These are phyloP conservation scores for Halocynthia aurantium DNA, from an alignment of 23 tunicate species.

Conservation along the genomic window DNA sequence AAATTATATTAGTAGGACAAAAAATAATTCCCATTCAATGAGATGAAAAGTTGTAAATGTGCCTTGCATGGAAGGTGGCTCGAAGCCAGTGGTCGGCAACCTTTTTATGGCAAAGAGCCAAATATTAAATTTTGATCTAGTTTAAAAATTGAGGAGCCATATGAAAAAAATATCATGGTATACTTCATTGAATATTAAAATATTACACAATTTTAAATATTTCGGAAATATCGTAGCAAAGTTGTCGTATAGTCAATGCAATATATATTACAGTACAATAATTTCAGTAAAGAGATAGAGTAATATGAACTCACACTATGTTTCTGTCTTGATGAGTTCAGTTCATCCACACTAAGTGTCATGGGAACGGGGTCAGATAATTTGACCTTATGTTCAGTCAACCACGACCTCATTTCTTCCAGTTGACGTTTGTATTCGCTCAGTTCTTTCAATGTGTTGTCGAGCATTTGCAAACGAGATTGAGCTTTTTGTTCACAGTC, in stretches of 20 bases:
- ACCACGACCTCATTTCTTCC: conserved; percentile 41
- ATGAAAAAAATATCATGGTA: too few relatives aligned
- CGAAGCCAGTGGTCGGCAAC: too few relatives aligned
- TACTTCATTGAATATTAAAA: too few relatives aligned
- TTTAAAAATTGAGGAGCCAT: too few relatives aligned
- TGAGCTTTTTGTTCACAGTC: conserved; percentile 80
- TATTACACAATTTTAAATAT: too few relatives aligned
- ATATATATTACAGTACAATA: too few relatives aligned
- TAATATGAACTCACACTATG: conserved; percentile 49
- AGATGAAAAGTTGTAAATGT: not conserved
- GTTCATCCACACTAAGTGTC: conserved; percentile 81
- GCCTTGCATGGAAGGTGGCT: too few relatives aligned
- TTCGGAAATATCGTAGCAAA: too few relatives aligned
- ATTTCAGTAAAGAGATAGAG: too few relatives aligned
- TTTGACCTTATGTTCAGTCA: conserved; percentile 32
- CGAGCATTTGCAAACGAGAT: conserved; percentile 59
- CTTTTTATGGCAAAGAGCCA: too few relatives aligned
- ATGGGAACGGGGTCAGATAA: conserved; percentile 51
- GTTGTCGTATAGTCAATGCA: too few relatives aligned
- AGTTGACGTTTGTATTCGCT: conserved; percentile 49
- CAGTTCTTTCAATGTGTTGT: conserved; percentile 40
- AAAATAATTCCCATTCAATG: not conserved
- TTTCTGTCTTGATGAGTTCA: conserved; percentile 44
- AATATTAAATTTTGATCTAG: too few relatives aligned
- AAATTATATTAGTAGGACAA: not conserved